Evolutionary conservation across 2,113 vertebrate species (phyloP), one percentile per base, ranked within the genome.

Genomic region (Pedetes capensis): DNA sequence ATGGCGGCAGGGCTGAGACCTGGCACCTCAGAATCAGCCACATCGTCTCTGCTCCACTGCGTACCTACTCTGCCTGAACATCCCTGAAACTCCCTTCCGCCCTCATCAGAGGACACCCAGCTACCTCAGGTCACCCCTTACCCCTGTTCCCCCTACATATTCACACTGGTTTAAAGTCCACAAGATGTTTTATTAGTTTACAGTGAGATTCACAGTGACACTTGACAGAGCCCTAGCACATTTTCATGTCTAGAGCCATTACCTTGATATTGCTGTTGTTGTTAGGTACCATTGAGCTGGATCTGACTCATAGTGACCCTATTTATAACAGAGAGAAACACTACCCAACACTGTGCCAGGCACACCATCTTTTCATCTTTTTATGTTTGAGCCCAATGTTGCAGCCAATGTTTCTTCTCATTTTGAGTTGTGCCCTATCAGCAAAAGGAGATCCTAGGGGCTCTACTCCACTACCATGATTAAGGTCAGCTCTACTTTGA

Each of bases 1-100:
- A 22, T 0, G 8, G 74, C 4, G 2, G 6, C 0, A 44, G 63
- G 34, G 47, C 37, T 47, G 22, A 53, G 57, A 53, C 32, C 49
- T n/a, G 4, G 32, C 5, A 22, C 49, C 32, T 29, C 23, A 25
- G 47, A 23, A 53, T 34, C n/a, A 29, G 14, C 23, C 25, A 25
- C 17, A n/a, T n/a, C n/a, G n/a, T n/a, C 37, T 57, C 61, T 29
- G 16, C 29, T 44, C 39, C 8, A 1, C 1, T 0, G 0, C 39
- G 37, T 7, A 7, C 17, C 75, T 59, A 68, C 39, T 92, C 6
- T 37, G 20, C 39, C 59, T 20, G 3, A 5, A 39, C 22, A 7
- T 7, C 27, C 53, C 42, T 12, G 17, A 59, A 53, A 64, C 42
- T 86, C 68, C 0, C 5, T 23, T n/a, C 39, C 51, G 34, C 11